Evolutionary conservation across 2,888 invertebrate genomes (phyloP).

Genomic region (Microchrysa polita): DNA sequence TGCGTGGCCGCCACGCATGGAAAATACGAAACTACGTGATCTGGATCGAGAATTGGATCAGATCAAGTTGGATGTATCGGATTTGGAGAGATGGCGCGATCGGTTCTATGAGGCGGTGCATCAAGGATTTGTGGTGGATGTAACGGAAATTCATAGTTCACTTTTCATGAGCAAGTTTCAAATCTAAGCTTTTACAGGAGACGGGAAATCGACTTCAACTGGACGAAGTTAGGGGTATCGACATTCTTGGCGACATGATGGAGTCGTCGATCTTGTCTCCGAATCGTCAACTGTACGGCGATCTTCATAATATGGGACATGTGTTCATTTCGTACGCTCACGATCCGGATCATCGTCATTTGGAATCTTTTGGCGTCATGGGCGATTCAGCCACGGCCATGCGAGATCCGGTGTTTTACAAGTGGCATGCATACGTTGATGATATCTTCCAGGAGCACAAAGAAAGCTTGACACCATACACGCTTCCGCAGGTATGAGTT

Average conservation of each 20-base stretch:
- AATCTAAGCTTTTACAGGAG: constrained; percentile 30
- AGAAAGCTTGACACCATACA: constrained; percentile 74
- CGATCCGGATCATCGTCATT: constrained; percentile 73
- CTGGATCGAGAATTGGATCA: constrained; percentile 73
- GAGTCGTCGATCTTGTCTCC: constrained; percentile 69
- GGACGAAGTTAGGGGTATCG: constrained; percentile 54
- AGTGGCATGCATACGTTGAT: constrained; percentile 84
- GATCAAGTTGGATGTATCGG: constrained; percentile 71
- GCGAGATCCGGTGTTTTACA: constrained; percentile 88
- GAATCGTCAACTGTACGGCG: constrained; percentile 40
- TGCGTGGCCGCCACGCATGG: constrained; percentile 75
- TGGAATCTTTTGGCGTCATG: constrained; percentile 84
- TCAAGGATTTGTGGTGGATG: constrained; percentile 66
- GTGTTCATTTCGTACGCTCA: constrained; percentile 76
- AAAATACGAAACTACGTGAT: constrained; percentile 67
- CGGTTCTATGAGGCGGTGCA: constrained; percentile 75
- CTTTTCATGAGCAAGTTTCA: constrained; percentile 17
- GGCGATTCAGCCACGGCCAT: constrained; percentile 86
- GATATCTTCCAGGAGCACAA: constrained; percentile 82
- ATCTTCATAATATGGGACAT: constrained; percentile 75
- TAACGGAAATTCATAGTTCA: too few species aligned
- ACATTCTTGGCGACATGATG: constrained; percentile 62
- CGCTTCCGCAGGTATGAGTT: constrained; percentile 65
- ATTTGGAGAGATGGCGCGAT: constrained; percentile 77
- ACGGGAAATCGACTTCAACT: constrained; percentile 53